Evolutionary conservation across 2,113 vertebrate genomes (phyloP).

Genomic region (Paratilapia polleni): DNA sequence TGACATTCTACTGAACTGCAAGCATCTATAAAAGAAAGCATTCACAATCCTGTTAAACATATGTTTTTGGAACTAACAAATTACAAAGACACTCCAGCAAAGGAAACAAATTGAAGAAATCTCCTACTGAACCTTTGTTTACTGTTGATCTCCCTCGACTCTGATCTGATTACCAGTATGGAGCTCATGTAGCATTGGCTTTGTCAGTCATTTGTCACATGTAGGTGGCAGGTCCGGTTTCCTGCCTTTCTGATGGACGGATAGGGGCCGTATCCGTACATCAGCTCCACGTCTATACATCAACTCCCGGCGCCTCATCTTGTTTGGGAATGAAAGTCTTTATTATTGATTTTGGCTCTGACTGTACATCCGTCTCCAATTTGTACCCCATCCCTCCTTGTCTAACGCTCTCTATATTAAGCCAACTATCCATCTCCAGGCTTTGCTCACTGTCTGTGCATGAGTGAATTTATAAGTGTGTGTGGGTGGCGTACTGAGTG

Average conservation of each 20-base stretch:
- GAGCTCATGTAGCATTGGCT: slow-evolving; percentile 24
- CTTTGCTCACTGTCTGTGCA: slow-evolving; percentile 6
- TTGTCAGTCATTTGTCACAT: slow-evolving; percentile 51
- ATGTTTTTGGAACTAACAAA: not conserved
- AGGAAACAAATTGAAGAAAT: not conserved
- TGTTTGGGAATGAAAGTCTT: slow-evolving; percentile 75
- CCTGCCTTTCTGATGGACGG: slow-evolving; percentile 51
- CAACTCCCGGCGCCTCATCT: slow-evolving; percentile 53
- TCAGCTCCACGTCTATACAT: slow-evolving; percentile 50
- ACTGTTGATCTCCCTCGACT: not conserved
- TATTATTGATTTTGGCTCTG: slow-evolving; percentile 73
- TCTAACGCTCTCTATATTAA: slow-evolving; percentile 55
- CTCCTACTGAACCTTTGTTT: slow-evolving; percentile 35
- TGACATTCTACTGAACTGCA: not conserved
- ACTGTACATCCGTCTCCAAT: slow-evolving; percentile 70
- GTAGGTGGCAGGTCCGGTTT: slow-evolving; percentile 42
- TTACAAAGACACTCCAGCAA: not conserved
- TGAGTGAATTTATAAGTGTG: slow-evolving; percentile 9
- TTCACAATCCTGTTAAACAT: not conserved
- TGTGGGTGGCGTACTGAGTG: slow-evolving; percentile 11
- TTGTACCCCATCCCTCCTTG: slow-evolving; percentile 55
- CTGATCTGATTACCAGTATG: slow-evolving; percentile 55
- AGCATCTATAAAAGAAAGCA: not conserved
- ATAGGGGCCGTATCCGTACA: slow-evolving; percentile 27
- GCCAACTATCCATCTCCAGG: slow-evolving; percentile 49